Base-by-base conservation (phyloP, 2,113 vertebrate species). In the Chrysemys picta region DNA sequence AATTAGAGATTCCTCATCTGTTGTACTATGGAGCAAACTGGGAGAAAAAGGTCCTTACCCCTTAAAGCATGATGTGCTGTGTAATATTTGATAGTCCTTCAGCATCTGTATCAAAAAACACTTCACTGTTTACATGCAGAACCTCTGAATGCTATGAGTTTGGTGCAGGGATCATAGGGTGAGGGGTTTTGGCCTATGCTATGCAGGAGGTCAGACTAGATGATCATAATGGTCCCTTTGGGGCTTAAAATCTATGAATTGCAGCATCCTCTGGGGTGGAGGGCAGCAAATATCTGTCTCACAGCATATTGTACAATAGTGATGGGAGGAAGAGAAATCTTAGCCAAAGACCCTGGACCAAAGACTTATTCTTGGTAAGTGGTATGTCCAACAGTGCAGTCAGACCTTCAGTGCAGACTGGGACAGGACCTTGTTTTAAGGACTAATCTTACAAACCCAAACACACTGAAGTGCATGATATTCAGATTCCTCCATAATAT, bases 141-240 rank as follows among this genome's bases (percentile, higher is more conserved):
- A 54, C 19, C 53, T 38, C 6, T 62, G 81, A 89, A 11, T 16
- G 24, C 8, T 54, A 54, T 65, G 38, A 47, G 24, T 38, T 4
- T 89, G 76, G 53, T 3, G 38, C 4, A 78, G 47, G 0, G 0
- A 49, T 65, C 6, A 72, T 17, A 19, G 16, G n/a, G 2, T 9
- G 50, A 76, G n/a, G 29, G 10, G 53, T 47, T 54, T 38, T 62
- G 38, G 38, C 53, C 19, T 3, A 9, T 17, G 72, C 45, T 78
- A 19, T 1, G 0, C 47, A 62, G 13, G 12, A 2, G 11, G 57
- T 76, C 47, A 85, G 78, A 82, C 47, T 10, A 49, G 12, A 19
- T 38, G 65, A 72, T 72, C 65, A 17, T 72, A 69, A 69, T 69
- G 29, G 29, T 49, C 45, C n/a, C 6, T 47, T 12, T 10, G 72